Conservation (phyloP, 2,888 invertebrate species). For the Phasia obesa region DNA sequence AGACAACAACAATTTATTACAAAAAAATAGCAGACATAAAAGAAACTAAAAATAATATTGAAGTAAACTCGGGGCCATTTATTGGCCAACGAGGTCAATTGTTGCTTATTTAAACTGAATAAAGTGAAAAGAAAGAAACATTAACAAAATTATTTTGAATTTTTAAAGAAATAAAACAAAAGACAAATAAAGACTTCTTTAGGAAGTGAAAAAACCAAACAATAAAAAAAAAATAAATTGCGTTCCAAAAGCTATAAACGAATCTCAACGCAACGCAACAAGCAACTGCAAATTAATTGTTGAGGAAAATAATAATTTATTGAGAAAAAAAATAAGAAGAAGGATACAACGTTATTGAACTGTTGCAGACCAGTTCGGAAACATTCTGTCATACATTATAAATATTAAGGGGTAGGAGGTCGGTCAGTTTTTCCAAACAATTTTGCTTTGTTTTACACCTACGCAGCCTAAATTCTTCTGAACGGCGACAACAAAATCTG, state of each 20-base stretch:
- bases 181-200: conserved; percentile 44
- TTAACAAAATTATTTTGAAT: conserved; percentile 9
- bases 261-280: conserved; percentile 12
- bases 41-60: conserved; percentile 8
- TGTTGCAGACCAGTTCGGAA: conserved; percentile 53
- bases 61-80: conserved; percentile 58
- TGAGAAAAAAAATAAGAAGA: conserved; percentile 29
- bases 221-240: conserved; percentile 25
- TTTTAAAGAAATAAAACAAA: conserved; percentile 12
- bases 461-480: conserved; percentile 47
- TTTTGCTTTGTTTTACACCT: conserved; percentile 65
- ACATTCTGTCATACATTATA: conserved; percentile 46
- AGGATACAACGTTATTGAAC: conserved; percentile 61
- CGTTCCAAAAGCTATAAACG: conserved; percentile 25
- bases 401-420: conserved; percentile 65
- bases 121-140: conserved; percentile 38
- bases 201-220: conserved; percentile 55
- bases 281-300: conserved; percentile 38
- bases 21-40: conserved; percentile 14
- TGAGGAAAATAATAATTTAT: conserved; percentile 21
- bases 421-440: conserved; percentile 58
- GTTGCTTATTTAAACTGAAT: conserved; percentile 40
- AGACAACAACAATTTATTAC: neutral
- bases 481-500: conserved; percentile 17
- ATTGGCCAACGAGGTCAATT: conserved; percentile 67